Conservation (phyloP, 1,140 invertebrate species). For the Drosophila sproati region DNA sequence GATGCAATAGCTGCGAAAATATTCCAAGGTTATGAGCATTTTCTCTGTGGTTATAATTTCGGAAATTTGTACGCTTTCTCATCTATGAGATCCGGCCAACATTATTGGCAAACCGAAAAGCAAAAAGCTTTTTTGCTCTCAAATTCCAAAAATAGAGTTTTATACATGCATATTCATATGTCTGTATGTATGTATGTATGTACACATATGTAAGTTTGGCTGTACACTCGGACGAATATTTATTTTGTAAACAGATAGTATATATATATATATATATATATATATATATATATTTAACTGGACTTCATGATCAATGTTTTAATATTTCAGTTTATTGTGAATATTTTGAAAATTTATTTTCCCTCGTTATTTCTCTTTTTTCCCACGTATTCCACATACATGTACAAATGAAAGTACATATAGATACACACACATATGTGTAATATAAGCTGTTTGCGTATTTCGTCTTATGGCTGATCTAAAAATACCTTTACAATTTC, state of each 20-base stretch:
- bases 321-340: no score
- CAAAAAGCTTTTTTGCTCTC: constrained; percentile 13
- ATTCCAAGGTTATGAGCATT: constrained; percentile 50
- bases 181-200: constrained; percentile 1
- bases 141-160: constrained; percentile 36
- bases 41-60: constrained; percentile 39
- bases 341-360: background rate
- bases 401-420: constrained; percentile 18
- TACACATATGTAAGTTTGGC: constrained; percentile 6
- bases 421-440: constrained; percentile 43
- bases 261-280: constrained; percentile 16
- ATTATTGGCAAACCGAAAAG: constrained; percentile 27
- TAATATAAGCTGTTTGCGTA: constrained; percentile 79
- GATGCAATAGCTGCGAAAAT: constrained; percentile 24
- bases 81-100: constrained; percentile 22
- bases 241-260: constrained; percentile 23
- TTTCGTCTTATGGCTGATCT: constrained; percentile 65
- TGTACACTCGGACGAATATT: constrained; percentile 11
- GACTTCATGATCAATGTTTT: background rate
- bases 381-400: background rate
- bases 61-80: constrained; percentile 29
- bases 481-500: constrained; percentile 78
- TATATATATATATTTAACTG: background rate
- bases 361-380: background rate
- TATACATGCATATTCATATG: constrained; percentile 20